Conservation (phyloP, 1,140 invertebrate species). For the Carposina sasakii region DNA sequence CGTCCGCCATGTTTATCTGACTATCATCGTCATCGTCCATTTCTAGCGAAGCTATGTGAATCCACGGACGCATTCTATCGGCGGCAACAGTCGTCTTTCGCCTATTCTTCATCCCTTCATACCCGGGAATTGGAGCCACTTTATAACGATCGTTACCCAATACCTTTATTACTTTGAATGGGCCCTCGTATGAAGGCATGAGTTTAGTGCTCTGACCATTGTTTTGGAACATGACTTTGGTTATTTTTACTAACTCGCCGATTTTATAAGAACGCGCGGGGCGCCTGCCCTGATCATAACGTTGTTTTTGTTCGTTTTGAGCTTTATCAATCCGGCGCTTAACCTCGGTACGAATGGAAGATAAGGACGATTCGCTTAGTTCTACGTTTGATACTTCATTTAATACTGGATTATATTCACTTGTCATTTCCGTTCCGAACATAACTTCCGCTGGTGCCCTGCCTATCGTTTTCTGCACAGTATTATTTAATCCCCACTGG, state of each 20-base stretch:
- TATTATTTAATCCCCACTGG: conserved; percentile 13
- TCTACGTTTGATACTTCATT: not conserved
- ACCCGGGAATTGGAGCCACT: not conserved
- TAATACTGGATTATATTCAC: not conserved
- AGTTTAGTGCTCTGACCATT: conserved; percentile 10
- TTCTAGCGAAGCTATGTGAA: too few relatives aligned
- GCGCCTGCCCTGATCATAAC: not conserved
- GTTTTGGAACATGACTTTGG: not conserved
- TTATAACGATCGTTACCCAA: conserved; percentile 11
- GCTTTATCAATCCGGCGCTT: too few relatives aligned
- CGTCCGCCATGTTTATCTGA: too few relatives aligned
- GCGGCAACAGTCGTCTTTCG: conserved; percentile 1
- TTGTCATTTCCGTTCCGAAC: not conserved
- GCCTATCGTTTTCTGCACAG: conserved; percentile 1
- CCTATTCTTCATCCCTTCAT: conserved; percentile 3
- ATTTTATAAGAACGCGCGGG: not conserved
- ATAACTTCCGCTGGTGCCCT: conserved; percentile 5
- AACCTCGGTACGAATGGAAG: too few relatives aligned
- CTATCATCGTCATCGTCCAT: too few relatives aligned
- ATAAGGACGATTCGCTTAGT: too few relatives aligned
- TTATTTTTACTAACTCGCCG: conserved; percentile 3
- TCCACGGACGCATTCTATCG: conserved; percentile 10
- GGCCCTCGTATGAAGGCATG: conserved; percentile 1
- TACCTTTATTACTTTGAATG: conserved; percentile 1
- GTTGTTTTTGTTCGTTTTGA: conserved; percentile 2